Base-by-base conservation (phyloP, 2,797 vertebrate species). In the Diceros bicornis region DNA sequence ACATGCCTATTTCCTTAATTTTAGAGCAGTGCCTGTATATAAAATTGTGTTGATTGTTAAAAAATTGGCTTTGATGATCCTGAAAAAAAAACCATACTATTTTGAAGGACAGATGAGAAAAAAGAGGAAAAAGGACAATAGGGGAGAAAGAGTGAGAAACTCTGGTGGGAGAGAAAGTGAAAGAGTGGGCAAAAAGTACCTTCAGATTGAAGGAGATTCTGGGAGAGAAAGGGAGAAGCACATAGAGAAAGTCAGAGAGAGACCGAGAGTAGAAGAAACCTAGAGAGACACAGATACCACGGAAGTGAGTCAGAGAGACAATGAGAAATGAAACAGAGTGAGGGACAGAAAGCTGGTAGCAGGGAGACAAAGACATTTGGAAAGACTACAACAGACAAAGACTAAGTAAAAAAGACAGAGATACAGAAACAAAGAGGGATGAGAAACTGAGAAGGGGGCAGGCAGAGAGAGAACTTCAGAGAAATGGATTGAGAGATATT, bases 311-410 rank as follows among this genome's bases (percentile, higher is more conserved):
- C 47, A 18, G 83, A 27, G 47, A 68, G 75, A 55, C 14, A 6
- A 13, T 6, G 4, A 23, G 23, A 34, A 18, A 12, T 7, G 62
- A 86, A 37, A 18, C 7, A 4, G 29, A 37, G 1, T 0, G 23
- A 12, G 34, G 11, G 71, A 20, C 16, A 27, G 68, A 41, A 21
- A 21, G n/a, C 3, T 44, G 59, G 32, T 21, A 25, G 14, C 77
- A 34, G 37, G 41, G 75, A 29, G 74, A 64, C 44, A 1, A 0
- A 59, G 16, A 20, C 12, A 13, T 57, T 27, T 47, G 44, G 29
- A 47, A 52, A 62, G 37, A 57, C 0, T 1, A 10, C 29, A 66
- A 21, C 23, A 52, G 78, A 50, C 41, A 16, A 37, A 21, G 41
- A 23, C 6, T 16, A 9, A 2, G 41, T 10, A 2, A 41, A 27